phyloP scores from a whole-genome alignment of 2,888 invertebrate genomes.

The Hetaerina titia region DNA sequence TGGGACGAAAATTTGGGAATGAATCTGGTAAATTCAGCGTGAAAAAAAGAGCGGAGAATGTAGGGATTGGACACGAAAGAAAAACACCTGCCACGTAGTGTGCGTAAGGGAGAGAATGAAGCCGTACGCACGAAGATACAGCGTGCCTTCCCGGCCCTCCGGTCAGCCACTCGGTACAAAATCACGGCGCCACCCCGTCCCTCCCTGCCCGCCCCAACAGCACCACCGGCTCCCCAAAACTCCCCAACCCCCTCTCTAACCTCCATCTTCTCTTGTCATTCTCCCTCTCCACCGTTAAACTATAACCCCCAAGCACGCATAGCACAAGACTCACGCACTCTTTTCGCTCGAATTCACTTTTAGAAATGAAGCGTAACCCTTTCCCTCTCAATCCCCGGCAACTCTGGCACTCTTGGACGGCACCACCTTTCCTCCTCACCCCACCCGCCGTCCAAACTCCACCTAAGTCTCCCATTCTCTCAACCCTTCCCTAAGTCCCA shows the following conservation, averaged over 20 bases:
- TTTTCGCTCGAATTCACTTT: constrained; percentile 26
- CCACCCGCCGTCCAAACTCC: not conserved
- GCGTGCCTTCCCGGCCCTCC: not conserved
- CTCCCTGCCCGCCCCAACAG: too few species aligned
- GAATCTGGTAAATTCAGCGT: not conserved
- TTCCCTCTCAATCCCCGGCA: not conserved
- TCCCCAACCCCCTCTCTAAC: not conserved
- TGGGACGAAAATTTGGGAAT: not conserved
- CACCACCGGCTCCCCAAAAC: not conserved
- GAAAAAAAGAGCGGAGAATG: not conserved
- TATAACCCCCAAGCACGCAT: not conserved
- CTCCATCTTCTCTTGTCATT: not conserved
- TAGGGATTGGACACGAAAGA: not conserved
- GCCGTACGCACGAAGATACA: not conserved
- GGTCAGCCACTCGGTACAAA: not conserved
- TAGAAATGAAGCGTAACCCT: constrained; percentile 21
- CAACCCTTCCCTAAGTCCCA: not conserved
- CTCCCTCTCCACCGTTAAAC: not conserved
- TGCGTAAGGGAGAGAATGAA: not conserved
- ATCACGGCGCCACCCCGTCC: not conserved
- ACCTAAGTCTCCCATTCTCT: not conserved
- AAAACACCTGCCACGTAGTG: not conserved
- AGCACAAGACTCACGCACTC: not conserved
- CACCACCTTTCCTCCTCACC: not conserved
- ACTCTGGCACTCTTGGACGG: not conserved